Evolutionary conservation across 2,113 vertebrate species (phyloP).

Genomic region (Carettochelys insculpta): DNA sequence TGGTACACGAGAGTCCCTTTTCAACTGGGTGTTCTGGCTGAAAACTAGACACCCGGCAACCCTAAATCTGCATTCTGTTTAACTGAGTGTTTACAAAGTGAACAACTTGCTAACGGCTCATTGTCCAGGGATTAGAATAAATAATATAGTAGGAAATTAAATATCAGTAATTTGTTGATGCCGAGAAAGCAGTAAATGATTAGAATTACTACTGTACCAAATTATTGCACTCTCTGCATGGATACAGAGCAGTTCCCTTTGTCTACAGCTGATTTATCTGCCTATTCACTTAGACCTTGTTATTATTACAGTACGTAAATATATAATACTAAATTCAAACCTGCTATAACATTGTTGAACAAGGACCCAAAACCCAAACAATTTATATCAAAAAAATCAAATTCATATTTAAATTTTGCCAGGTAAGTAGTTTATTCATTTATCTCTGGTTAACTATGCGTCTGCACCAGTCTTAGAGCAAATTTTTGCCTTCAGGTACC

Average conservation of each 20-base stretch:
- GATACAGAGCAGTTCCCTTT: not conserved
- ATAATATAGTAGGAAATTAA: not conserved
- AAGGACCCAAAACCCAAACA: not conserved
- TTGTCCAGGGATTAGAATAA: not conserved
- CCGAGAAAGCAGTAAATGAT: not conserved
- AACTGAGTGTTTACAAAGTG: not conserved
- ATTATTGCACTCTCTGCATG: not conserved
- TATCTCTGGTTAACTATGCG: too few species aligned
- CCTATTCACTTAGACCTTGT: not conserved
- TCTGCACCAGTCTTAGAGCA: fast-evolving
- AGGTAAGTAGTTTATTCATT: not conserved
- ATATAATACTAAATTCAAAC: not conserved
- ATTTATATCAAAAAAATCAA: not conserved
- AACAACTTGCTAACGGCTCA: not conserved
- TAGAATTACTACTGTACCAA: not conserved
- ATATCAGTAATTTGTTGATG: not conserved
- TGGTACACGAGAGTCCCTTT: too few species aligned
- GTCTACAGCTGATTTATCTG: not conserved
- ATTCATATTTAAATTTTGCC: not conserved
- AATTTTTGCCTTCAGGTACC: not conserved
- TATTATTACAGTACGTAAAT: not conserved
- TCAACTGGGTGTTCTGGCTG: too few species aligned
- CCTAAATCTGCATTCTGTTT: not conserved
- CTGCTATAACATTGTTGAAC: not conserved
- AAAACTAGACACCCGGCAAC: too few species aligned